Evolutionary conservation across 2,888 invertebrate genomes (phyloP).

Genomic region (Bursaphelenchus okinawaensis): DNA sequence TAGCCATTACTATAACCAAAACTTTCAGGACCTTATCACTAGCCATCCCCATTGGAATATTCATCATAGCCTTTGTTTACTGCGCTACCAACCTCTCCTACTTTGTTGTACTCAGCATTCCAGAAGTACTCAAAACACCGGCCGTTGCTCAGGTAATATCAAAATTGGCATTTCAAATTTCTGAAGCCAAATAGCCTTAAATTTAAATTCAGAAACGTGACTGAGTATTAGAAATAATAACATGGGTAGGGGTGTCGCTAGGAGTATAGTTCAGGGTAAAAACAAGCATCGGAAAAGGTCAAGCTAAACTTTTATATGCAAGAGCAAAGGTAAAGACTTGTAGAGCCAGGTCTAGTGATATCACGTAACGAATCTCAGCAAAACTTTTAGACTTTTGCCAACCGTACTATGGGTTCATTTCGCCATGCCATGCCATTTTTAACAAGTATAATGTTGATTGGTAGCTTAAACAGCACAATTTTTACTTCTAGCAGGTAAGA

Average conservation of each 20-base stretch:
- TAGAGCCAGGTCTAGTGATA: no score
- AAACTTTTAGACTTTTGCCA: slow-evolving; percentile 33
- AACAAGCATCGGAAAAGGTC: no score
- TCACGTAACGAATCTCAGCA: no score
- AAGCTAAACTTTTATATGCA: no score
- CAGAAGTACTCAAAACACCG: slow-evolving; percentile 26
- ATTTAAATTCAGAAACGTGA: background rate
- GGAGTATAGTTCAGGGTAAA: no score
- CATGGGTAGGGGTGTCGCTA: no score
- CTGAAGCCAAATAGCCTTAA: no score
- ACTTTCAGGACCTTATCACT: slow-evolving; percentile 43
- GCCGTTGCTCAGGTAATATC: slow-evolving; percentile 41
- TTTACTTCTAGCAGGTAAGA: slow-evolving; percentile 40
- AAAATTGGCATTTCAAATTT: no score
- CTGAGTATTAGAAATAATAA: no score
- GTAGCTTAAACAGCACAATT: slow-evolving; percentile 48
- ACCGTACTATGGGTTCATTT: slow-evolving; percentile 34
- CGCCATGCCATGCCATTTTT: slow-evolving; percentile 44
- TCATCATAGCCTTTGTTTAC: slow-evolving; percentile 41
- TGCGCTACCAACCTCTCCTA: slow-evolving; percentile 46
- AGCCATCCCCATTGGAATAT: slow-evolving; percentile 46
- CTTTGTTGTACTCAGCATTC: slow-evolving; percentile 36
- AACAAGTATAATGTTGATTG: slow-evolving; percentile 43
- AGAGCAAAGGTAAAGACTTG: no score
- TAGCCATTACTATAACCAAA: no score